phyloP scores from a whole-genome alignment of 2,113 vertebrate species.

The Desmodus rotundus region DNA sequence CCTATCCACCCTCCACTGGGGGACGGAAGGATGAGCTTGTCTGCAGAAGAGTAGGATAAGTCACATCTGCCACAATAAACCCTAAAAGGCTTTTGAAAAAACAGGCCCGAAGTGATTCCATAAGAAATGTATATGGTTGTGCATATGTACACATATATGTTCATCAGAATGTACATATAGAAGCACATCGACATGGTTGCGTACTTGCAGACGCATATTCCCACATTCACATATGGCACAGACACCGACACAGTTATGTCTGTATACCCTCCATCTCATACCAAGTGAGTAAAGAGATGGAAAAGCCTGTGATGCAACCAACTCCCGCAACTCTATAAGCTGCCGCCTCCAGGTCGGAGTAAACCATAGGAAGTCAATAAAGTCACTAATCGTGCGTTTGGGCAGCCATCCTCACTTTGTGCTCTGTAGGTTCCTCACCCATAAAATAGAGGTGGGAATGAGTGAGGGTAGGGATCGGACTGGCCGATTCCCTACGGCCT shows the following conservation, averaged over 20 bases:
- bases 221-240: not conserved
- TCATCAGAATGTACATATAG: not conserved
- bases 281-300: not conserved
- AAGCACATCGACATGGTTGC: not conserved
- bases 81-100: not conserved
- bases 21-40: not conserved
- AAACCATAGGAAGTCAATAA: not conserved
- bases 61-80: not conserved
- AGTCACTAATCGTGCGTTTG: not conserved
- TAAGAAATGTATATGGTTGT: not conserved
- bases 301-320: not conserved
- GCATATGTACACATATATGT: not conserved
- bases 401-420: not conserved
- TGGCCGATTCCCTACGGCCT: not conserved
- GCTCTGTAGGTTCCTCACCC: not conserved
- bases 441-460: not conserved
- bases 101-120: not conserved
- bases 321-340: not conserved
- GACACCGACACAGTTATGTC: not conserved
- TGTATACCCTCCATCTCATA: not conserved
- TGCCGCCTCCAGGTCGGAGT: not conserved
- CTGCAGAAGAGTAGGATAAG: not conserved
- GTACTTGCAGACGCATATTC: not conserved
- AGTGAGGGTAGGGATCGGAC: not conserved
- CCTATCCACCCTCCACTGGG: not conserved